These are phyloP conservation scores for Patella ulyssiponensis DNA, from an alignment of 2,888 invertebrate species.

Conservation along the genomic window DNA sequence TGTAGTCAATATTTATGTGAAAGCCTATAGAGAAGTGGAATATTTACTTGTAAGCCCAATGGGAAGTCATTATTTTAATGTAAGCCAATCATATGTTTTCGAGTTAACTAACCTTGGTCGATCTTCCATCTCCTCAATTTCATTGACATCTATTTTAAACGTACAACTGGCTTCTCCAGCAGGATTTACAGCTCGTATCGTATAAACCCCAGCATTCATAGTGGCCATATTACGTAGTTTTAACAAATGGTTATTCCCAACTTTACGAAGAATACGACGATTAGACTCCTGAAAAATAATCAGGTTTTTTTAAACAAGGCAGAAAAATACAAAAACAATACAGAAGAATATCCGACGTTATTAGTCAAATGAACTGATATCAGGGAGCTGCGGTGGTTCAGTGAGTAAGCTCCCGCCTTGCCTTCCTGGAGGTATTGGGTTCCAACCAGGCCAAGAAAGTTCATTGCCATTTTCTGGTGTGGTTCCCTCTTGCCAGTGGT, in stretches of 20 bases:
- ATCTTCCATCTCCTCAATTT: conserved; percentile 25
- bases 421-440: no score
- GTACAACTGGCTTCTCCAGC: conserved; percentile 61
- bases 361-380: no score
- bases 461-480: no score
- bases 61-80: not conserved
- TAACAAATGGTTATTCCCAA: conserved; percentile 76
- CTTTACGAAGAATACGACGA: conserved; percentile 42
- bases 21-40: not conserved
- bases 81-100: not conserved
- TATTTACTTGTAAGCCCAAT: not conserved
- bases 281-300: conserved; percentile 47
- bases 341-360: not conserved
- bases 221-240: conserved; percentile 80
- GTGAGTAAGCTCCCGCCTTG: no score
- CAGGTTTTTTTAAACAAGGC: no score
- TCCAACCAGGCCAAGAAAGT: no score
- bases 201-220: conserved; percentile 61
- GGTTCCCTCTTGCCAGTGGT: no score
- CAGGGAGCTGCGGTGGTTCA: no score
- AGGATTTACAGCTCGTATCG: conserved; percentile 60
- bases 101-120: conserved; percentile 6
- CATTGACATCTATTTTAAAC: conserved; percentile 54
- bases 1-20: not conserved
- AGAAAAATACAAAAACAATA: not conserved